Percentiles rank a stretch among this genome's conserved stretches.
phyloP scores from a whole-genome alignment of 2,888 invertebrate genomes.

The Drosophila heteroneura region DNA sequence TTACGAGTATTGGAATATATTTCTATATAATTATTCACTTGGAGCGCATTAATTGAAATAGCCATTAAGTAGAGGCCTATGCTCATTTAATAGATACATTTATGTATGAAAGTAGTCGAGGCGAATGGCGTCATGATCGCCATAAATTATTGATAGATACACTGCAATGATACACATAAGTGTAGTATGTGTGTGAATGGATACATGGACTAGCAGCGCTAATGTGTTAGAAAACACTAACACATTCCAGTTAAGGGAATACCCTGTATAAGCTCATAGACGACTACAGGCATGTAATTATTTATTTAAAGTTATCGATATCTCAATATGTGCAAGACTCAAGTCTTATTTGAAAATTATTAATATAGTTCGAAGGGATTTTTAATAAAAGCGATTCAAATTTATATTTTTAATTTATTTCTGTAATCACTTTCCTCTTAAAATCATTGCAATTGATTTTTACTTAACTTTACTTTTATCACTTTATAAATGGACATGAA shows the following conservation, averaged over 20 bases:
- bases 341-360: background rate
- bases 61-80: slow-evolving; percentile 20
- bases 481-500: background rate
- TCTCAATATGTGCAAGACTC: background rate
- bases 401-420: background rate
- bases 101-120: slow-evolving; percentile 52
- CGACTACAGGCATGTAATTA: background rate
- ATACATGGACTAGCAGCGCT: background rate
- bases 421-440: background rate
- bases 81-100: slow-evolving; percentile 48
- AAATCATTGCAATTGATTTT: background rate
- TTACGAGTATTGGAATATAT: background rate
- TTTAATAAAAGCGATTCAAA: background rate
- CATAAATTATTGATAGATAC: slow-evolving; percentile 67
- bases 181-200: slow-evolving; percentile 5
- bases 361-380: background rate
- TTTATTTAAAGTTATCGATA: background rate
- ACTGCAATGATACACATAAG: slow-evolving; percentile 40
- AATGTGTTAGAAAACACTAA: background rate
- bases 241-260: background rate
- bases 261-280: slow-evolving; percentile 5
- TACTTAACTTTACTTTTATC: background rate
- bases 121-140: slow-evolving; percentile 66
- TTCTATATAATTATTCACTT: background rate
- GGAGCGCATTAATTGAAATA: slow-evolving; percentile 51